A percentile compares a stretch with the other conserved stretches of the same genome.
Conservation (phyloP, 2,888 invertebrate species). For the Macaria notata region DNA sequence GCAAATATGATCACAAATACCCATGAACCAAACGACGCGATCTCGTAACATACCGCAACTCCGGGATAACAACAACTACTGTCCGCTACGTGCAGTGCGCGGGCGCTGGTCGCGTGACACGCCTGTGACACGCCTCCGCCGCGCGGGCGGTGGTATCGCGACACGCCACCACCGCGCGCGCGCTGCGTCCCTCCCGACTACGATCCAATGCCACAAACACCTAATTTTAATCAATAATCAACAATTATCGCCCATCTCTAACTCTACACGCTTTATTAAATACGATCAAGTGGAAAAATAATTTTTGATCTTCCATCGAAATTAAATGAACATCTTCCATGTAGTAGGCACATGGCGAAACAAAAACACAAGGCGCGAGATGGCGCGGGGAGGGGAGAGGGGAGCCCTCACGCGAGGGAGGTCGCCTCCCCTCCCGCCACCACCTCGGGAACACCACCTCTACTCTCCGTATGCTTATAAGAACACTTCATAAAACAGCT, state of each 20-base stretch:
- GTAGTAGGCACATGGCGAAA: conserved; percentile 64
- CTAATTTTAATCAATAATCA: conserved; percentile 81
- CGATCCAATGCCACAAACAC: conserved; percentile 75
- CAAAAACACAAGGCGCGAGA: conserved; percentile 64
- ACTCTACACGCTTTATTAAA: conserved; percentile 75
- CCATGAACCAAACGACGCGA: conserved; percentile 75
- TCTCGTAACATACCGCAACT: conserved; percentile 61
- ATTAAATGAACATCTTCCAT: conserved; percentile 71
- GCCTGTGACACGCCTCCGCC: conserved; percentile 12
- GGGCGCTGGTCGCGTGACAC: too few species aligned
- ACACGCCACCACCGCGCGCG: conserved; percentile 31
- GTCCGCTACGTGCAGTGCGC: conserved; percentile 39
- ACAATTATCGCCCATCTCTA: conserved; percentile 80
- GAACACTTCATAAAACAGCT: conserved; percentile 81
- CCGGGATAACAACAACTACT: conserved; percentile 66
- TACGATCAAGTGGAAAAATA: conserved; percentile 81
- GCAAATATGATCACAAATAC: conserved; percentile 78
- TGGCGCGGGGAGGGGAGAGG: conserved; percentile 39
- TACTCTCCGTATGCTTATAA: conserved; percentile 73
- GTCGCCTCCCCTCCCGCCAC: neutral
- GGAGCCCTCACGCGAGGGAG: neutral
- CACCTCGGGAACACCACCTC: conserved; percentile 48
- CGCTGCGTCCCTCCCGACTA: conserved; percentile 41
- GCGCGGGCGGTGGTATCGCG: conserved; percentile 16
- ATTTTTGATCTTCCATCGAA: conserved; percentile 75